Conservation (phyloP, 1,140 invertebrate genomes). For the Listronotus bonariensis region DNA sequence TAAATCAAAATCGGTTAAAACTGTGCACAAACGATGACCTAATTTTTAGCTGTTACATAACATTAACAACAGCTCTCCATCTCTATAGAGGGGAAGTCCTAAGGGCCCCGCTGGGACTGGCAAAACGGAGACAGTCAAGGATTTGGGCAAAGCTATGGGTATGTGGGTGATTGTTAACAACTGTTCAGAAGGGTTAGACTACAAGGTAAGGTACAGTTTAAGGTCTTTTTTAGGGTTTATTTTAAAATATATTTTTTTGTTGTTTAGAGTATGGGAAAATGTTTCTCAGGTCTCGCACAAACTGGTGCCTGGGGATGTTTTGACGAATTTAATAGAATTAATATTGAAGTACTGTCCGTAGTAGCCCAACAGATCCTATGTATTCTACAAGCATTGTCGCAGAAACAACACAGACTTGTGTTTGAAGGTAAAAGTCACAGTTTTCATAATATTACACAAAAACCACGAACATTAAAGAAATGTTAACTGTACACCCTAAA, state of each 20-base stretch:
- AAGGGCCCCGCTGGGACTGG: conserved; percentile 88
- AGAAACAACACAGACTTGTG: conserved; percentile 67
- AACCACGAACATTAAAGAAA: too few relatives aligned
- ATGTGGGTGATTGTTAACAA: conserved; percentile 89
- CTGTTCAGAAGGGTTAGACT: conserved; percentile 86
- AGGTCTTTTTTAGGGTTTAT: background rate
- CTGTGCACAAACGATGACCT: too few relatives aligned
- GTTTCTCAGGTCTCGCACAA: conserved; percentile 74
- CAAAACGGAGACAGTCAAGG: conserved; percentile 89
- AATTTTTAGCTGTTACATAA: conserved; percentile 77
- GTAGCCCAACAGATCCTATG: conserved; percentile 82
- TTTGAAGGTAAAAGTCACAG: conserved; percentile 71
- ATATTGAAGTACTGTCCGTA: conserved; percentile 88
- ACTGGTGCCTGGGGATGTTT: conserved; percentile 87
- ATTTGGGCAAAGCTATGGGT: conserved; percentile 81
- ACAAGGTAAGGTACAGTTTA: conserved; percentile 59
- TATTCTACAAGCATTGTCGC: conserved; percentile 71
- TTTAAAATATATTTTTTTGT: background rate
- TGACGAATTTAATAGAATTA: conserved; percentile 89
- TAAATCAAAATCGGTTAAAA: too few relatives aligned
- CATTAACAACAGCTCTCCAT: conserved; percentile 82
- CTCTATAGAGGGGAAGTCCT: conserved; percentile 84
- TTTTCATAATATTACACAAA: too few relatives aligned
- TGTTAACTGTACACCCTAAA: too few relatives aligned
- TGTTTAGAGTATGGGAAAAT: conserved; percentile 70